A percentile compares a stretch with the other conserved stretches of the same genome.
phyloP scores from a whole-genome alignment of 2,797 vertebrate species.

The Amblyopsis hoosieri region DNA sequence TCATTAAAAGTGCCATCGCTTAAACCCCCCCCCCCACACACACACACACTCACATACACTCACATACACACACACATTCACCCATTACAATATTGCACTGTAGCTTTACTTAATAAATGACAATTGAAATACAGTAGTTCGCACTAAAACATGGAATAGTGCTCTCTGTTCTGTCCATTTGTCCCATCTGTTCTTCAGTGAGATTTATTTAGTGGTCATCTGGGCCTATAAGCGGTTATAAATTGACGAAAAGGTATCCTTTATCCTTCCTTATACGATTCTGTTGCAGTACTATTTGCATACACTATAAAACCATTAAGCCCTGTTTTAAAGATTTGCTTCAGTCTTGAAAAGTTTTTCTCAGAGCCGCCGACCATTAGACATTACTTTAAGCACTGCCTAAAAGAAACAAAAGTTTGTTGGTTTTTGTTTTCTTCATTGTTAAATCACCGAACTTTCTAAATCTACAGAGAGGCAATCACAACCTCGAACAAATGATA shows the following conservation, averaged over 20 bases:
- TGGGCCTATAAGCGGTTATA: background rate
- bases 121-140: conserved; percentile 7
- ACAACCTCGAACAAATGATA: no score
- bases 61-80: background rate
- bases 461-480: no score
- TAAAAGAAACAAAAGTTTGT: background rate
- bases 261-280: background rate
- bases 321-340: no score
- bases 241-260: background rate
- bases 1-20: conserved; percentile 12
- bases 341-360: background rate
- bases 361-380: background rate
- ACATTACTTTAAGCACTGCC: background rate
- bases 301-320: no score
- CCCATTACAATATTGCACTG: background rate
- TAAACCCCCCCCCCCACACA: background rate
- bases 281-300: background rate
- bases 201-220: background rate
- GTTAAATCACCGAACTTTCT: no score
- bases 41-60: no score
- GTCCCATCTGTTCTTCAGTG: background rate
- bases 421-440: background rate
- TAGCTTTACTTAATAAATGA: conserved; percentile 7
- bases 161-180: background rate
- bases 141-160: background rate